Base-by-base conservation (phyloP, 1,140 invertebrate genomes). In the Halyomorpha halys region DNA sequence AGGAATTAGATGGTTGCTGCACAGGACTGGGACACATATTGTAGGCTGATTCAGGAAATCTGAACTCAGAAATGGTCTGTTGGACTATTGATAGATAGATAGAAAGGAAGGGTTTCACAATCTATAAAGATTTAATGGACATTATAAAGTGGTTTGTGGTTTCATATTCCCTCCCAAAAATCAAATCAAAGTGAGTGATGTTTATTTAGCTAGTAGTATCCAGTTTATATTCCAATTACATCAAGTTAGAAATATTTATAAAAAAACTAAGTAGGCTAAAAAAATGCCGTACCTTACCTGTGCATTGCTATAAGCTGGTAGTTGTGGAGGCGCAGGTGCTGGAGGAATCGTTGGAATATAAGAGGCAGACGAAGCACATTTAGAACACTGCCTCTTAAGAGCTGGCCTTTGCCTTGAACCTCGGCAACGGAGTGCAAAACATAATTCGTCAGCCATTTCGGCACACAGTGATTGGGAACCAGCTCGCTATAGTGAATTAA, bases 361-460 rank as follows among this genome's bases (percentile, higher is more conserved):
- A 18, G 73, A 73, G 71, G 75, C 70, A 56, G 79, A 76, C 16
- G 80, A 76, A 44, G 81, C 73, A 71, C 84, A 86, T 71, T 83
- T 82, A 56, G 83, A 83, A 72, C 86, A 88, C 68, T 84, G 81
- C 61, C 83, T 75, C 65, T 79, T 78, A 5, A 84, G 72, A 0
- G 80, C 81, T 19, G 82, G 82, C 63, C 82, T 73, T 70, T 86
- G 81, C 47, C 82, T 76, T 18, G 87, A 86, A 2, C 84, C 83
- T 45, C 81, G 77, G 71, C 87, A 90, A 64, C 82, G 76, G 54
- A 90, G 74, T 16, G 88, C 87, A 69, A 90, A 89, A 66, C 86
- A 83, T 19, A 90, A 73, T 72, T 91, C 89, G 65, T 88, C 84
- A 21, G 82, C 81, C 86, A 90, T 90, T 76, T 90, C 87, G 0